Percentiles rank a stretch among this genome's conserved stretches.
Conservation (phyloP, 2,888 invertebrate species). For the Spisula solida region DNA sequence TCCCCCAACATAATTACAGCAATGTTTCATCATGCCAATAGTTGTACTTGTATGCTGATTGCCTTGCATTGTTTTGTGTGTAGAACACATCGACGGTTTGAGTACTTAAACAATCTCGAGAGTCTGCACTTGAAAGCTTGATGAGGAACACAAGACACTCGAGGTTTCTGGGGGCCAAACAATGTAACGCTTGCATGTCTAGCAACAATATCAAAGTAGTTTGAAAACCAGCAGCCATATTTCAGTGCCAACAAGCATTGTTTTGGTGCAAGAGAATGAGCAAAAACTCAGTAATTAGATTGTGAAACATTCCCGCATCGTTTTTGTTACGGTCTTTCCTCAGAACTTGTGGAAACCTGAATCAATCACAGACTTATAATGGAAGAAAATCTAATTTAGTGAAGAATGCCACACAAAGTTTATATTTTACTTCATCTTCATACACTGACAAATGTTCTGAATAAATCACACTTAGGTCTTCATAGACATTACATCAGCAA, state of each 20-base stretch:
- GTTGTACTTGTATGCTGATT: conserved; percentile 20
- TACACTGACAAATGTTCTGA: no score
- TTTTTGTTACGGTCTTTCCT: no score
- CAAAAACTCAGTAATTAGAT: neutral
- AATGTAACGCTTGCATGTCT: neutral
- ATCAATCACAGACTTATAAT: no score
- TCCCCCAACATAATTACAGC: neutral
- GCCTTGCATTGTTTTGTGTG: conserved; percentile 2
- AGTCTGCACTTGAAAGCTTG: neutral
- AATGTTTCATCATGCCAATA: neutral
- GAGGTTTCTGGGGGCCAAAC: neutral
- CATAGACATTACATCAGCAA: no score
- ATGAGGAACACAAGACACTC: neutral
- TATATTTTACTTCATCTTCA: no score
- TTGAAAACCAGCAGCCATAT: neutral
- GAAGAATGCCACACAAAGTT: no score
- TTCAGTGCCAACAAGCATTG: conserved; percentile 8
- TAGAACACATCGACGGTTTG: neutral
- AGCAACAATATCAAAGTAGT: neutral
- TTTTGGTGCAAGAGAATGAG: neutral
- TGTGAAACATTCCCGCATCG: neutral
- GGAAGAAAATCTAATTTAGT: no score
- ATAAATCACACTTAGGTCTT: no score
- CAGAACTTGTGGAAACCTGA: no score
- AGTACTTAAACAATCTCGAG: conserved; percentile 9